A percentile compares a stretch with the other conserved stretches of the same genome.
Evolutionary conservation across 2,888 invertebrate species (phyloP).

Genomic region (Falcaria lacertinaria): DNA sequence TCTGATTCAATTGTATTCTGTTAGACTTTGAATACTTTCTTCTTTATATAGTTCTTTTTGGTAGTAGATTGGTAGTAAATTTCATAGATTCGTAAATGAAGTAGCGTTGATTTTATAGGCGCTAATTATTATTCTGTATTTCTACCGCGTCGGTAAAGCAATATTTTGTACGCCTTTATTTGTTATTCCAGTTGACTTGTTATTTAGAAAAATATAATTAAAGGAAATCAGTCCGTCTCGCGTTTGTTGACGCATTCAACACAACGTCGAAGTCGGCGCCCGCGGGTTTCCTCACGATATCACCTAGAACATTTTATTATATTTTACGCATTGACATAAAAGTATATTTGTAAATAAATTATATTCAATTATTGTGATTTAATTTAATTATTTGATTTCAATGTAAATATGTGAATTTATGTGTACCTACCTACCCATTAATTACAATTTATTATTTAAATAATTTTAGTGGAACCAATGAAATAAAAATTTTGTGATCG

Average conservation of each 20-base stretch:
- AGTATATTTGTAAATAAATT: conserved; percentile 62
- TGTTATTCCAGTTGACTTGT: conserved; percentile 25
- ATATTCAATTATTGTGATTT: conserved; percentile 58
- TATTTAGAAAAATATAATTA: conserved; percentile 21
- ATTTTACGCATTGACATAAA: conserved; percentile 10
- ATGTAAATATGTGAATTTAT: conserved; percentile 74
- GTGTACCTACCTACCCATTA: conserved; percentile 43
- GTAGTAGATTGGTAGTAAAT: neutral
- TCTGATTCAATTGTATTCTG: too few relatives aligned
- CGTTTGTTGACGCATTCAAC: conserved; percentile 49
- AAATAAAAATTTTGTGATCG: conserved; percentile 52
- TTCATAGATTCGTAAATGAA: neutral
- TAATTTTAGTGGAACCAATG: conserved; percentile 56
- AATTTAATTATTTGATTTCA: conserved; percentile 50
- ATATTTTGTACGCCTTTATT: conserved; percentile 38
- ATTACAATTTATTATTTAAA: conserved; percentile 49
- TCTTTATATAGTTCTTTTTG: too few relatives aligned
- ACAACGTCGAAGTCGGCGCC: conserved; percentile 29
- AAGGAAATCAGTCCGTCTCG: conserved; percentile 42
- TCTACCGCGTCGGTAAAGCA: conserved; percentile 37
- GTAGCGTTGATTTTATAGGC: neutral
- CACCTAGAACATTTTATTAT: conserved; percentile 5
- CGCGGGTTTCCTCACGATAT: conserved; percentile 22
- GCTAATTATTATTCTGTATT: neutral
- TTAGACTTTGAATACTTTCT: too few relatives aligned